Evolutionary conservation across 2,113 vertebrate genomes (phyloP).

Genomic region (Tychaedon coryphoeus): DNA sequence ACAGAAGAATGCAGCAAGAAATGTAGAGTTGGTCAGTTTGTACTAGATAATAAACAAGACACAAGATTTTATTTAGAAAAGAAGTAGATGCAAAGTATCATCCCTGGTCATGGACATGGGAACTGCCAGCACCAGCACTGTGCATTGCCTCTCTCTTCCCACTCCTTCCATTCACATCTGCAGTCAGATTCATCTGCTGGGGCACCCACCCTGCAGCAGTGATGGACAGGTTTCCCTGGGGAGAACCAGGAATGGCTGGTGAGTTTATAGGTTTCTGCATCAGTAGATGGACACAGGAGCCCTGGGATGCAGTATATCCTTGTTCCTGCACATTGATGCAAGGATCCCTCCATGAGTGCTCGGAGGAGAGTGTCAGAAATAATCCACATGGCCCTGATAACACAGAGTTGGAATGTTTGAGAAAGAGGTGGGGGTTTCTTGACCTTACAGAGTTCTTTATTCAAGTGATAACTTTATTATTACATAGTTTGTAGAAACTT

Average conservation of each 20-base stretch:
- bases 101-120: neutral
- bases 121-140: neutral
- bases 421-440: neutral
- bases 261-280: neutral
- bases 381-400: neutral
- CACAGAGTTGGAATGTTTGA: neutral
- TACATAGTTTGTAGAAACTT: neutral
- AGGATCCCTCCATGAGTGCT: rapidly evolving
- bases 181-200: neutral
- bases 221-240: neutral
- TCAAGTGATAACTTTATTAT: neutral
- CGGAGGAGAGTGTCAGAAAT: neutral
- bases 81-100: neutral
- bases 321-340: rapidly evolving
- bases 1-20: neutral
- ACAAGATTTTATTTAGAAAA: neutral
- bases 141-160: neutral
- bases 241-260: neutral
- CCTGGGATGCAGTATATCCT: neutral
- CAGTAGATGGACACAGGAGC: neutral
- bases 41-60: neutral
- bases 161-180: neutral
- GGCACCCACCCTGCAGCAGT: neutral
- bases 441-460: neutral
- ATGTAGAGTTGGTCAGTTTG: neutral